Base-by-base conservation (phyloP, 2,888 invertebrate genomes). In the Protophormia terraenovae region DNA sequence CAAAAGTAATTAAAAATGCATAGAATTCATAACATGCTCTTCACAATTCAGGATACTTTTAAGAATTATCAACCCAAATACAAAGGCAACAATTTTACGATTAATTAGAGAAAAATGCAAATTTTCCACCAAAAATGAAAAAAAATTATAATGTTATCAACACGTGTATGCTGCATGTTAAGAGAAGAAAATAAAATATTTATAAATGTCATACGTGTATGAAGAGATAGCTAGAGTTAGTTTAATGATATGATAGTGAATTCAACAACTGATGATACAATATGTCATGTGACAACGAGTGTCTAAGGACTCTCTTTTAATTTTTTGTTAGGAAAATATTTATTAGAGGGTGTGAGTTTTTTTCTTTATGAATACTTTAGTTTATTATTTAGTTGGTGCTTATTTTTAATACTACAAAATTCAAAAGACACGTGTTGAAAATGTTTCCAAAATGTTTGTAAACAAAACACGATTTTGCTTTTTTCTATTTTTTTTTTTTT, bases 21-120 rank as follows among this genome's bases (percentile, higher is more conserved):
- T 75, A 75, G 82, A 82, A 78, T 73, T 69, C 82, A 71, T 55
- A 69, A 76, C 69, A 45, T 62, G 19, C 47, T 53, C 78, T 27
- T n/a, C n/a, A 66, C 55, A 64, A 8, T n/a, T n/a, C n/a, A n/a
- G n/a, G n/a, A n/a, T n/a, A n/a, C n/a, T n/a, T n/a, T n/a, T n/a
- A n/a, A n/a, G n/a, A n/a, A n/a, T n/a, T 62, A 38, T 2, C 38
- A 73, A 24, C 60, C 75, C 71, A 71, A 64, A 71, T 27, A 77
- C 22, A 4, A 10, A 10, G 4, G 53, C 67, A 79, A 62, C 55
- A 75, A 79, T 79, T 87, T 84, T 87, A 89, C 89, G 90, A 91
- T 90, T 90, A 90, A 91, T 90, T 90, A 89, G 88, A 89, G 89
- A 91, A 90, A 89, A 90, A 90, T 90, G 90, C 91, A 90, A 90